Evolutionary conservation across 2,113 vertebrate species (phyloP).

Genomic region (Triplophysa rosa): DNA sequence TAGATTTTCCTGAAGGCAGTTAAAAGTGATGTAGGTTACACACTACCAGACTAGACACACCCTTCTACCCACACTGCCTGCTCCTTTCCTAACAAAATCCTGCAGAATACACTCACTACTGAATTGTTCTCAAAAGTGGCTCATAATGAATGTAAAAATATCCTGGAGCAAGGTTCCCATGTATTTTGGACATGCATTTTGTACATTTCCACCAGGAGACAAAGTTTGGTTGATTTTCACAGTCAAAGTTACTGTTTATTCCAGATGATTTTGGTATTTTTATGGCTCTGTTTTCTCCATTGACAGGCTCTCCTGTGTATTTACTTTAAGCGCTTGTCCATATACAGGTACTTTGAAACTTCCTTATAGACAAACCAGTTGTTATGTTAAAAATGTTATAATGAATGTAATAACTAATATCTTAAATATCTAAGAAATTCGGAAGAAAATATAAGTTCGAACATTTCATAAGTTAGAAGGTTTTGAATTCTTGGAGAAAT

Average conservation of each 20-base stretch:
- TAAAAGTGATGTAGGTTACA: conserved; percentile 36
- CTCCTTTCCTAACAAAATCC: not conserved
- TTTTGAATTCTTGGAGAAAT: conserved; percentile 33
- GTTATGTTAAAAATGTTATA: not conserved
- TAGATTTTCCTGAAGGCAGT: conserved; percentile 48
- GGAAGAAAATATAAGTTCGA: not conserved
- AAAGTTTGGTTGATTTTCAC: conserved; percentile 3
- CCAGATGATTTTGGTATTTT: conserved; percentile 10
- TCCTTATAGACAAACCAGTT: conserved; percentile 1
- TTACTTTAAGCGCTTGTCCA: conserved; percentile 40
- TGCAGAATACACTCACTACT: not conserved
- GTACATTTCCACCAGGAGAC: not conserved
- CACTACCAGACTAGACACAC: conserved; percentile 41
- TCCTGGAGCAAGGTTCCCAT: too few relatives aligned
- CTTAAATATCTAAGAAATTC: too few relatives aligned
- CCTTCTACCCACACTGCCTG: conserved; percentile 45
- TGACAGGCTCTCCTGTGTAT: conserved; percentile 24
- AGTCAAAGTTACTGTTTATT: not conserved
- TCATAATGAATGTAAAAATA: too few relatives aligned
- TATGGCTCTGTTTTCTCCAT: conserved; percentile 16
- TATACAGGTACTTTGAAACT: not conserved
- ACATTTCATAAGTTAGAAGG: not conserved
- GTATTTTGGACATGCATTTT: not conserved
- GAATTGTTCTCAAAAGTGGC: too few relatives aligned
- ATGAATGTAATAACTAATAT: too few relatives aligned